Evolutionary conservation across 2,113 vertebrate genomes (phyloP), one percentile per base, ranked within the genome.

Genomic region (Lamprotornis superbus): DNA sequence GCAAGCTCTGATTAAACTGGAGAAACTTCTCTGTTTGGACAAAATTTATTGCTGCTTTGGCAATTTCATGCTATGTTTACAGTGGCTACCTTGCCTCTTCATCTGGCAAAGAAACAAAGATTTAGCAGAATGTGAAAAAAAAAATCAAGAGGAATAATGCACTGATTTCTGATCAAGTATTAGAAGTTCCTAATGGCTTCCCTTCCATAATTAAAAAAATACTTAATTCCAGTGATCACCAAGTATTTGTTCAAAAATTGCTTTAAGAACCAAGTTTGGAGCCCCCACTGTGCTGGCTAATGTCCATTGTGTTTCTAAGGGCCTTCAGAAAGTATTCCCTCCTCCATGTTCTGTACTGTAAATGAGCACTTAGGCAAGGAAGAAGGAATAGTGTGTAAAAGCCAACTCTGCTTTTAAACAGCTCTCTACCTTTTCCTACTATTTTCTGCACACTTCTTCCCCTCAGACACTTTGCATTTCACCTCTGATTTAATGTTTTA

Each of bases 31-130:
- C 53, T 83, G 27, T 57, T 89, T 55, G 85, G 84, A 85, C 67
- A 91, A 87, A 95, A 91, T 33, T 89, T 27, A 47, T 0, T 55
- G 75, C 68, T 93, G 87, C 76, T 95, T 90, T 80, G 85, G 75
- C 63, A 73, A 85, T 86, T 90, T 59, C 75, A 70, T 18, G 47
- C 24, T 69, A 33, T 64, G 81, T 80, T 90, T 77, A 93, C 67
- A 90, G 81, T 28, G 75, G 71, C 55, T 67, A 94, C 90, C 90
- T 95, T 88, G 87, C 60, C 47, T 88, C 47, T 80, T 77, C 75
- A 93, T 40, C 75, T 86, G 85, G 92, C 52, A 94, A 86, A 94
- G 39, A 93, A 87, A 46, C 31, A 83, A 87, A 92, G 46, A 91
- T 63, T 59, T 55, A 61, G 55, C 25, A 94, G 50, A 83, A 91